Conservation (phyloP, 2,888 invertebrate genomes). For the Archaeoteleia sp. region DNA sequence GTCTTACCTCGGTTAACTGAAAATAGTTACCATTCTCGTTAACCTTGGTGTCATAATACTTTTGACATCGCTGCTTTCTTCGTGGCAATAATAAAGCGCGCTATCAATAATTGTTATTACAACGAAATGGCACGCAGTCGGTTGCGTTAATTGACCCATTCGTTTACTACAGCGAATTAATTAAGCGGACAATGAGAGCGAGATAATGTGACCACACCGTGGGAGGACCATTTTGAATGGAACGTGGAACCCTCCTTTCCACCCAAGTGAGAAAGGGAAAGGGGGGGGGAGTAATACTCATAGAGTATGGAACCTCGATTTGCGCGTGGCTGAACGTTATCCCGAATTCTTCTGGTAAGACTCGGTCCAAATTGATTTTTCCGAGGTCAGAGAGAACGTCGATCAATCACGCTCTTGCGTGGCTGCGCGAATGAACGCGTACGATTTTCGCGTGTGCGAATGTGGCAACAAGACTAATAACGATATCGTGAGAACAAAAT, state of each 20-base stretch:
- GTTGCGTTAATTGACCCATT: constrained; percentile 29
- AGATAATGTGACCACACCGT: constrained; percentile 17
- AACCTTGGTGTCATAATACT: too few relatives aligned
- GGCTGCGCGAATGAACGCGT: too few relatives aligned
- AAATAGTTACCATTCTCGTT: not conserved
- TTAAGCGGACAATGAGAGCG: constrained; percentile 36
- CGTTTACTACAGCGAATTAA: constrained; percentile 29
- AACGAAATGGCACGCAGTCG: not conserved
- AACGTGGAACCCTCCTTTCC: not conserved
- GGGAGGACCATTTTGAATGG: not conserved
- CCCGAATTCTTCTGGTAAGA: constrained; percentile 38
- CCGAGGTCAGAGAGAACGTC: constrained; percentile 27
- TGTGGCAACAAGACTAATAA: too few relatives aligned
- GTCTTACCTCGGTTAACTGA: too few relatives aligned
- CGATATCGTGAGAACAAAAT: too few relatives aligned
- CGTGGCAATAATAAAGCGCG: too few relatives aligned
- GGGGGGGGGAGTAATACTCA: not conserved
- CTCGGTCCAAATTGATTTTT: constrained; percentile 55
- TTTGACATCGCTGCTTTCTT: too few relatives aligned
- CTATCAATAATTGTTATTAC: constrained; percentile 6
- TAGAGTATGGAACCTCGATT: constrained; percentile 49
- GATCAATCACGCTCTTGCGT: too few relatives aligned
- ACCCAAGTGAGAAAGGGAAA: constrained; percentile 1
- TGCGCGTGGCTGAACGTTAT: constrained; percentile 56
- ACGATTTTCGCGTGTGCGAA: too few relatives aligned